These are phyloP conservation scores for Danio kyathit DNA, from an alignment of 2,797 vertebrate genomes.

Conservation along the genomic window DNA sequence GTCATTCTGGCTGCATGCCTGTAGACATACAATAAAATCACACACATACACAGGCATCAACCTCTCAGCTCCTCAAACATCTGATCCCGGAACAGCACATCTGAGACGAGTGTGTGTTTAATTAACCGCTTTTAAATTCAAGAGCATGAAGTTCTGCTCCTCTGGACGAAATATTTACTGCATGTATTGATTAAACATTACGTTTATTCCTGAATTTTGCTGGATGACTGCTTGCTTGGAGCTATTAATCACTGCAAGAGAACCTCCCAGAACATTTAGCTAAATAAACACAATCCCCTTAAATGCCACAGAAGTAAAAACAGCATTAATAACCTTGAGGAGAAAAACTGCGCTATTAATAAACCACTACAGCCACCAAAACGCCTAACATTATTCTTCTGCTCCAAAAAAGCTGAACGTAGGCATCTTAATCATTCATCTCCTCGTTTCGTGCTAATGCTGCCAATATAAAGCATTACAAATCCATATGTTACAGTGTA, in stretches of 20 bases:
- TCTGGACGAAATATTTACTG: neutral
- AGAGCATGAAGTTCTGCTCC: conserved; percentile 2
- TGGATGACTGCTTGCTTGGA: neutral
- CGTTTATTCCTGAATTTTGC: neutral
- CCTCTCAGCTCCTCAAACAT: neutral
- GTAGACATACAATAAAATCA: neutral
- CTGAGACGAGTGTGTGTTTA: neutral
- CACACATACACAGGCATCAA: neutral
- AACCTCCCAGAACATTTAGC: neutral
- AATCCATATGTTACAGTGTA: neutral
- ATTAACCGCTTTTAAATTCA: neutral
- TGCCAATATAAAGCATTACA: neutral
- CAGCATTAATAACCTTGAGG: conserved; percentile 2
- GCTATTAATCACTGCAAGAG: conserved; percentile 18
- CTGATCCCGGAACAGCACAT: neutral
- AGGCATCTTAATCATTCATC: neutral
- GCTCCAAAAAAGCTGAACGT: neutral
- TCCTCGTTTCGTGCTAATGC: neutral
- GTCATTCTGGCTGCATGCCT: neutral
- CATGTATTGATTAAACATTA: conserved; percentile 10
- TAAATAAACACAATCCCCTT: conserved; percentile 22
- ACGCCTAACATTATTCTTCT: neutral
- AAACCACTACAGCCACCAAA: neutral
- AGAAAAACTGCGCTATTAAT: neutral
- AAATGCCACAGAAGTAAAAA: conserved; percentile 13